Evolutionary conservation across 2,113 vertebrate species (phyloP).

Genomic region (Cavia porcellus): DNA sequence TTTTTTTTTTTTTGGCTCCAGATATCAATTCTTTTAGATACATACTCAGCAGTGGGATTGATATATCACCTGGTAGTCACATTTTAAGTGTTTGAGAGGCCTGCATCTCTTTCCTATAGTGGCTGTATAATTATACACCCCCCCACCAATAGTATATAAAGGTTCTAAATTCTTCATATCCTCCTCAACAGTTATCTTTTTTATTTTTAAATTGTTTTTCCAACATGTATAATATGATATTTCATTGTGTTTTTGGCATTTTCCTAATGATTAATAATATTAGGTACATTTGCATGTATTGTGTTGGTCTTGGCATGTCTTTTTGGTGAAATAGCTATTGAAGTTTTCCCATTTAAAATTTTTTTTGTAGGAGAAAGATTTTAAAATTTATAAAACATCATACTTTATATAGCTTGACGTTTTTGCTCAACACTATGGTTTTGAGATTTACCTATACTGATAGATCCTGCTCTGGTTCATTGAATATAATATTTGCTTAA

Average conservation of each 20-base stretch:
- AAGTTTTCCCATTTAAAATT: background rate
- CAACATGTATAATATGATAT: background rate
- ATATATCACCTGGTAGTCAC: background rate
- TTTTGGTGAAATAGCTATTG: background rate
- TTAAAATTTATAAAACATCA: background rate
- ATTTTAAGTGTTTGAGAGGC: background rate
- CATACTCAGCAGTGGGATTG: background rate
- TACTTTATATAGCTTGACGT: background rate
- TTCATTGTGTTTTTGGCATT: background rate
- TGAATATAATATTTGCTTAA: background rate
- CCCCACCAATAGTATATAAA: too few relatives aligned
- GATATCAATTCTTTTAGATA: background rate
- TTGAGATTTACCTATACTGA: background rate
- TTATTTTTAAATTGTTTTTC: background rate
- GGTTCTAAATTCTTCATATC: background rate
- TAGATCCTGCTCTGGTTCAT: background rate
- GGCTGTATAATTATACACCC: background rate
- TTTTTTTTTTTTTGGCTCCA: background rate
- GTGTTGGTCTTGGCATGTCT: background rate
- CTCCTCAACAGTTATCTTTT: background rate
- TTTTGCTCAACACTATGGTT: background rate
- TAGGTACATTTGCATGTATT: background rate
- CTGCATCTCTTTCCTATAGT: background rate
- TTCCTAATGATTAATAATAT: background rate
- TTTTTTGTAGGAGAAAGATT: background rate